phyloP scores from a whole-genome alignment of 1,140 invertebrate species.

The Cepaea nemoralis region DNA sequence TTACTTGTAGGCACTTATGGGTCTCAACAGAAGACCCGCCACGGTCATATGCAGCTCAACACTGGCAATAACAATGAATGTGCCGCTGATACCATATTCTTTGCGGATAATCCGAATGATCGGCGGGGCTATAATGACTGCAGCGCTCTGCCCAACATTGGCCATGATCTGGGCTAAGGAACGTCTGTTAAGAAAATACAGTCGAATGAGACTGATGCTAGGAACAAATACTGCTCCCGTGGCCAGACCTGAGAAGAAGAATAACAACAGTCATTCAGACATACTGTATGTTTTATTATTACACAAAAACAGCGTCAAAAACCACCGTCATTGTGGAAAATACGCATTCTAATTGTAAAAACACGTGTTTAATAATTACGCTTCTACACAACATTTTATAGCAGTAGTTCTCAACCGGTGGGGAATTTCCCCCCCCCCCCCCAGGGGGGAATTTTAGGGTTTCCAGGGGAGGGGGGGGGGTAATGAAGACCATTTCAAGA shows the following conservation, averaged over 20 bases:
- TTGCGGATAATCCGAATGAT: slow-evolving; percentile 47
- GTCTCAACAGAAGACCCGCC: slow-evolving; percentile 35
- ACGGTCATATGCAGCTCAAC: slow-evolving; percentile 43
- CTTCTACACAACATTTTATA: too few relatives aligned
- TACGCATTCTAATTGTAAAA: too few relatives aligned
- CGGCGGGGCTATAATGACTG: slow-evolving; percentile 45
- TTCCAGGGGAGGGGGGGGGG: too few relatives aligned
- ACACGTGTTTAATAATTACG: too few relatives aligned
- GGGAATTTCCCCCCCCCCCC: too few relatives aligned
- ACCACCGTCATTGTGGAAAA: too few relatives aligned
- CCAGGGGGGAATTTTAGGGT: too few relatives aligned
- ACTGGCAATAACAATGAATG: slow-evolving; percentile 81
- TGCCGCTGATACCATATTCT: slow-evolving; percentile 52
- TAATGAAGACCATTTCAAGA: too few relatives aligned
- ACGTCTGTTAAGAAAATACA: slow-evolving; percentile 54
- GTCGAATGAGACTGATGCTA: slow-evolving; percentile 48
- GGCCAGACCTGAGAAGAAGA: slow-evolving; percentile 44
- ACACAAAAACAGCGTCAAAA: too few relatives aligned
- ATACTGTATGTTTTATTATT: too few relatives aligned
- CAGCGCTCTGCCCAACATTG: slow-evolving; percentile 44
- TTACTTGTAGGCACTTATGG: slow-evolving; percentile 38
- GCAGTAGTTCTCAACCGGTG: too few relatives aligned
- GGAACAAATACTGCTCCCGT: slow-evolving; percentile 46
- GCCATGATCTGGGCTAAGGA: slow-evolving; percentile 51
- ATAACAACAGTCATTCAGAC: too few relatives aligned